phyloP scores from a whole-genome alignment of 2,113 vertebrate genomes.

The Macheiramphus alcinus region DNA sequence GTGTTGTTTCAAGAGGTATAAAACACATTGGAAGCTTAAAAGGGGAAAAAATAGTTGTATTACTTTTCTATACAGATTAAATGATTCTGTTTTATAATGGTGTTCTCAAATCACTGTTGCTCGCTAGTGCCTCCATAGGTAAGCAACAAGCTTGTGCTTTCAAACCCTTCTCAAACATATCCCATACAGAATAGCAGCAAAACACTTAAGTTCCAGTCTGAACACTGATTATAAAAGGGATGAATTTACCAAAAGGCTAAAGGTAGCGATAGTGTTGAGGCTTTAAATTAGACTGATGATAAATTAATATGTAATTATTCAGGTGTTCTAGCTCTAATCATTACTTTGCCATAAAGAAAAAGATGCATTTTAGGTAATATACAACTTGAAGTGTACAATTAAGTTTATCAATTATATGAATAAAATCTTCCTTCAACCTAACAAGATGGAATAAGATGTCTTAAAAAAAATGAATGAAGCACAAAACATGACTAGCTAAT shows the following conservation, averaged over 20 bases:
- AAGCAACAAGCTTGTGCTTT: background rate
- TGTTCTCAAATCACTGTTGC: background rate
- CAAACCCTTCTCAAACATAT: background rate
- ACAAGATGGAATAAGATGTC: background rate
- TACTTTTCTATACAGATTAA: background rate
- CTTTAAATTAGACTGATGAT: background rate
- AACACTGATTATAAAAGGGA: background rate
- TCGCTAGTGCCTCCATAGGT: conserved; percentile 47
- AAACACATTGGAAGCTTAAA: background rate
- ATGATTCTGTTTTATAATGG: background rate
- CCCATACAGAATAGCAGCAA: background rate
- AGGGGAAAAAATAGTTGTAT: background rate
- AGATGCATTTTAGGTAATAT: background rate
- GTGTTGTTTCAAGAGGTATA: background rate
- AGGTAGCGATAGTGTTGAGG: background rate
- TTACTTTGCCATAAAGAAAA: background rate
- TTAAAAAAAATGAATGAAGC: background rate
- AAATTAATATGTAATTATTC: background rate
- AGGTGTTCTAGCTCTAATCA: background rate
- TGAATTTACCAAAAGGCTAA: background rate
- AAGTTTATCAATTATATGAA: background rate
- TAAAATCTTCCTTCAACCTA: background rate
- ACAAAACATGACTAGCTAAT: background rate
- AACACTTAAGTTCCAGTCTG: background rate
- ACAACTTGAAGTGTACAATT: background rate